Conservation (phyloP, 2,888 invertebrate genomes). For the Pseudeuparius sepicola region DNA sequence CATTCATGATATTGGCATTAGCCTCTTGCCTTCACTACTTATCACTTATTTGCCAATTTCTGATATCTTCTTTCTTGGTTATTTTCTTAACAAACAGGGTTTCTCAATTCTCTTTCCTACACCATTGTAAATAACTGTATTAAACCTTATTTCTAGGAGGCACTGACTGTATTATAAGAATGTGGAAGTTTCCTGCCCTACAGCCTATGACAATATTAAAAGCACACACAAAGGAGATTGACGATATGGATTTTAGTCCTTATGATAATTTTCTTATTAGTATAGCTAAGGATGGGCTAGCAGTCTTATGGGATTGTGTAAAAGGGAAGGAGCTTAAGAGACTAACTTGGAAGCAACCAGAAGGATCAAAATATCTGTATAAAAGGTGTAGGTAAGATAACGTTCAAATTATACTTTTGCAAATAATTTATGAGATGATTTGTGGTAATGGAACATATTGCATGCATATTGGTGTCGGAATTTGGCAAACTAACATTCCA, state of each 20-base stretch:
- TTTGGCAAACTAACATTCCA: too few species aligned
- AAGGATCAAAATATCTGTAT: slow-evolving; percentile 70
- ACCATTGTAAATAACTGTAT: too few species aligned
- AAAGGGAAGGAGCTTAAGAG: slow-evolving; percentile 56
- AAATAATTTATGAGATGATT: neutral
- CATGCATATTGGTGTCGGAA: too few species aligned
- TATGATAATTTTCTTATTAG: slow-evolving; percentile 67
- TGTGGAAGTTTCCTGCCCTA: slow-evolving; percentile 85
- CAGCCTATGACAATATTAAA: slow-evolving; percentile 57
- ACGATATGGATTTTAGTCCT: slow-evolving; percentile 86
- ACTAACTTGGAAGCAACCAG: slow-evolving; percentile 66
- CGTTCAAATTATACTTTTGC: slow-evolving; percentile 4
- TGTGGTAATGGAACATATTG: too few species aligned
- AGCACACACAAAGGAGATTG: slow-evolving; percentile 84
- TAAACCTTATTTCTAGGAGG: slow-evolving; percentile 56
- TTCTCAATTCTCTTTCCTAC: too few species aligned
- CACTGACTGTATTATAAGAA: slow-evolving; percentile 73
- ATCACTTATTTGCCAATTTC: too few species aligned
- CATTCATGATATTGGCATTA: too few species aligned
- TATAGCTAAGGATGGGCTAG: slow-evolving; percentile 80
- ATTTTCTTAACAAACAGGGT: too few species aligned
- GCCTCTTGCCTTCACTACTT: too few species aligned
- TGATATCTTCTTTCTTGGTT: too few species aligned
- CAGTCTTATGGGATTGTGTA: slow-evolving; percentile 66
- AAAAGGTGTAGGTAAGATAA: slow-evolving; percentile 61